These are phyloP conservation scores for Campoletis raptor DNA, from an alignment of 2,888 invertebrate species.

Conservation along the genomic window DNA sequence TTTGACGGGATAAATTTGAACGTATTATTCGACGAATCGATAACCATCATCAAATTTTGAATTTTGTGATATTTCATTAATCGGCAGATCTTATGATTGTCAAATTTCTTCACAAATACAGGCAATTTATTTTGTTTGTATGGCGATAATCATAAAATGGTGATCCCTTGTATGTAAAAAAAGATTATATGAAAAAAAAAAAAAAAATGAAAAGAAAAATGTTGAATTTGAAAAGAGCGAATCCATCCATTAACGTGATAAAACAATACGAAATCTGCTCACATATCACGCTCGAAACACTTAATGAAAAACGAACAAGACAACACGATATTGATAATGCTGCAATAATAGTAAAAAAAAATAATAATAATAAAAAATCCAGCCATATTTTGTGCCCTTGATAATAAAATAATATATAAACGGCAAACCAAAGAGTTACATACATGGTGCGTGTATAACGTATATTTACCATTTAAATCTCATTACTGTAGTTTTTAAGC, in stretches of 20 bases:
- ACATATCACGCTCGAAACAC: slow-evolving; percentile 67
- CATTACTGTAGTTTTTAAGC: slow-evolving; percentile 57
- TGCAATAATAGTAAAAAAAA: slow-evolving; percentile 61
- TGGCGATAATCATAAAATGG: slow-evolving; percentile 46
- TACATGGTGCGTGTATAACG: slow-evolving; percentile 15
- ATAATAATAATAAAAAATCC: background rate
- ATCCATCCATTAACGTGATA: slow-evolving; percentile 71
- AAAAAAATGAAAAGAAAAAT: background rate
- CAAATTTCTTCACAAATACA: slow-evolving; percentile 43
- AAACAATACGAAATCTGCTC: slow-evolving; percentile 67
- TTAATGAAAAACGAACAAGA: slow-evolving; percentile 43
- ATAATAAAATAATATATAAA: slow-evolving; percentile 35
- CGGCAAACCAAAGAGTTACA: slow-evolving; percentile 6
- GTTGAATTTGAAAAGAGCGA: slow-evolving; percentile 59
- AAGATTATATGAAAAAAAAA: slow-evolving; percentile 9
- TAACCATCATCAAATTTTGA: background rate
- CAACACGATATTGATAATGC: slow-evolving; percentile 38
- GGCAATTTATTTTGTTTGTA: slow-evolving; percentile 34
- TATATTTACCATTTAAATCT: slow-evolving; percentile 44
- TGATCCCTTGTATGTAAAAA: background rate
- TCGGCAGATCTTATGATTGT: background rate
- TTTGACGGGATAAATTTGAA: background rate
- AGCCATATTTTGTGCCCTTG: slow-evolving; percentile 61
- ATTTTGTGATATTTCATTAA: background rate
- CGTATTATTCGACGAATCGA: background rate